A percentile compares a stretch with the other conserved stretches of the same genome.
phyloP scores from a whole-genome alignment of 1,140 invertebrate species.

The Hestina assimilis region DNA sequence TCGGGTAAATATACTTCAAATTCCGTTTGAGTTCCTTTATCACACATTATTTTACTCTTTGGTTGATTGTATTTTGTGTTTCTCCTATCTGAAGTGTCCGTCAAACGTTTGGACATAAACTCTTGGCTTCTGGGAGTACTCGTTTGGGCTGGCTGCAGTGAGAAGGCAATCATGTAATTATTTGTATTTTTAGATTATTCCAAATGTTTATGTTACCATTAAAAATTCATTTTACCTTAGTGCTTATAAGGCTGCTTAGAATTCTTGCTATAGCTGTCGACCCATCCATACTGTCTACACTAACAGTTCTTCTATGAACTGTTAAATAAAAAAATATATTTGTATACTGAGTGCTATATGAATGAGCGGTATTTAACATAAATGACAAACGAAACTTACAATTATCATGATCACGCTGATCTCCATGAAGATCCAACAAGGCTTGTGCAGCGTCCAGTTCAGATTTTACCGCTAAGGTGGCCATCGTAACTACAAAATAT shows the following conservation, averaged over 20 bases:
- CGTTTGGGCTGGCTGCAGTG: no score
- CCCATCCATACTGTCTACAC: neutral
- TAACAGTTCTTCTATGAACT: neutral
- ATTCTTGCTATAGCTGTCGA: constrained; percentile 3
- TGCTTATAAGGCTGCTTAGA: constrained; percentile 1
- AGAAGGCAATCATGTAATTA: no score
- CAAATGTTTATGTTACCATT: neutral
- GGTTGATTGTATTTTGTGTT: no score
- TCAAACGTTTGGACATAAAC: no score
- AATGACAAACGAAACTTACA: no score
- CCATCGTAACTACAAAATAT: neutral
- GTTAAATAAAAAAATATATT: neutral
- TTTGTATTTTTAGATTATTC: no score
- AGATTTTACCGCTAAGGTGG: constrained; percentile 3
- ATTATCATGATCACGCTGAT: neutral
- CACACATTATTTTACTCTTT: constrained; percentile 12
- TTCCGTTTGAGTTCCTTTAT: constrained; percentile 33
- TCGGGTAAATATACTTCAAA: constrained; percentile 24
- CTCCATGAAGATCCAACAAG: constrained; percentile 7
- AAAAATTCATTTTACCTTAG: neutral
- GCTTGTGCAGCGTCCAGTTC: constrained; percentile 7
- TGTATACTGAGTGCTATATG: no score
- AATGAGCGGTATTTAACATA: no score
- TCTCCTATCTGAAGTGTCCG: no score
- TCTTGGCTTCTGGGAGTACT: no score